These are phyloP conservation scores for Mormyrus proboscirostris DNA, from an alignment of 2,797 vertebrate species.

Conservation along the genomic window DNA sequence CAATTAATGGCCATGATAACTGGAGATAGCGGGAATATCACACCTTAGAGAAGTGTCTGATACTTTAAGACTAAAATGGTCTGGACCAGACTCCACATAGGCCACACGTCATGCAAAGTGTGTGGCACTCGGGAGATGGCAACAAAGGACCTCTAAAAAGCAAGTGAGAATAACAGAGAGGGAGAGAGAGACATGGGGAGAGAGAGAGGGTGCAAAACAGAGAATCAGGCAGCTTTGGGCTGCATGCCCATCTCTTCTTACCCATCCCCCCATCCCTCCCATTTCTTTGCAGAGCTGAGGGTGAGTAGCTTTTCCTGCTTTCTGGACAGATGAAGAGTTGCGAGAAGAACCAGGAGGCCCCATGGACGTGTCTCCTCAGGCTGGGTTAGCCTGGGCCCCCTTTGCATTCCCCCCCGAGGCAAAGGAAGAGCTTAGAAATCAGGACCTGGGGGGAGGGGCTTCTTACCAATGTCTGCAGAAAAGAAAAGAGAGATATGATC, in stretches of 20 bases:
- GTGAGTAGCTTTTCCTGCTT: conserved; percentile 72
- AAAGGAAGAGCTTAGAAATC: conserved; percentile 78
- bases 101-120: conserved; percentile 76
- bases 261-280: conserved; percentile 49
- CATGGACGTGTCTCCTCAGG: conserved; percentile 76
- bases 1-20: conserved; percentile 42
- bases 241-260: conserved; percentile 52
- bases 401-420: conserved; percentile 71
- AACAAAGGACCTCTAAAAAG: conserved; percentile 65
- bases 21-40: conserved; percentile 56
- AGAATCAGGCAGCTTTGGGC: conserved; percentile 65
- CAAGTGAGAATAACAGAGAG: conserved; percentile 52
- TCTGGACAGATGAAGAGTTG: conserved; percentile 71
- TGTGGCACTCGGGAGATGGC: conserved; percentile 54
- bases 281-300: conserved; percentile 68
- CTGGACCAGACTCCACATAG: conserved; percentile 60
- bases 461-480: conserved; percentile 65
- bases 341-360: conserved; percentile 76
- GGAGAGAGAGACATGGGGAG: conserved; percentile 48
- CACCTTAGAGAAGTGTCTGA: conserved; percentile 57
- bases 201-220: conserved; percentile 44
- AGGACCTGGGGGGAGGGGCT: conserved; percentile 71
- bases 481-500: conserved; percentile 33
- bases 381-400: conserved; percentile 66
- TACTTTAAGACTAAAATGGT: conserved; percentile 62